A percentile compares a stretch with the other conserved stretches of the same genome.
phyloP scores from a whole-genome alignment of 1,140 invertebrate genomes.

The Eupeodes corollae region DNA sequence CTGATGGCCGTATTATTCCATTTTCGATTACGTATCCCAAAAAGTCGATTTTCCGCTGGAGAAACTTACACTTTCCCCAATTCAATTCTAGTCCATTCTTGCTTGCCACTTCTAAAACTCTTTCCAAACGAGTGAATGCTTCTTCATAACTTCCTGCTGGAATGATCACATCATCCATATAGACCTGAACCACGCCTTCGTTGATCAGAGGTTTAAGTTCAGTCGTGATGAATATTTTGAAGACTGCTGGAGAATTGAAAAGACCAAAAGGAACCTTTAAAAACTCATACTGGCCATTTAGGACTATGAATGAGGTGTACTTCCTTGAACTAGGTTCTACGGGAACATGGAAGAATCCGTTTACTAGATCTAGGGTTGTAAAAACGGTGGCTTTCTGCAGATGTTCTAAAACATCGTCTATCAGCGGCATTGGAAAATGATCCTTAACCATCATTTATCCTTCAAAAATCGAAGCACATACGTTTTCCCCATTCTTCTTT shows the following conservation, averaged over 20 bases:
- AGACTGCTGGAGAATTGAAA: constrained; percentile 10
- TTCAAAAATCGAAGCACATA: constrained; percentile 33
- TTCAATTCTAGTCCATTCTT: constrained; percentile 1
- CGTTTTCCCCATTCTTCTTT: constrained; percentile 26
- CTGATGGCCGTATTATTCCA: too few species aligned
- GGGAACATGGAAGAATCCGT: too few species aligned
- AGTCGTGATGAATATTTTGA: background rate
- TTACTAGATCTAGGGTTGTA: constrained; percentile 38
- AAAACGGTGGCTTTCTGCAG: constrained; percentile 22
- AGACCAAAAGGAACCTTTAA: too few species aligned
- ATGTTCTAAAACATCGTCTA: constrained; percentile 23
- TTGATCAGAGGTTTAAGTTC: too few species aligned
- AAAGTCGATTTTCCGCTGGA: constrained; percentile 2
- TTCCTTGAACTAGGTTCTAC: constrained; percentile 23
- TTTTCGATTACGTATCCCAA: constrained; percentile 11
- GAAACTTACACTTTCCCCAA: constrained; percentile 7
- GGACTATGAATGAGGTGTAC: constrained; percentile 33
- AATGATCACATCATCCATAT: constrained; percentile 6
- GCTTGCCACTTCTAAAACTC: constrained; percentile 2
- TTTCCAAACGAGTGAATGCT: too few species aligned
- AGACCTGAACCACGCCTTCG: too few species aligned
- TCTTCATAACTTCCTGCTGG: too few species aligned
- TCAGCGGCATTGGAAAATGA: constrained; percentile 27
- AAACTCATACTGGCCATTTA: constrained; percentile 36
- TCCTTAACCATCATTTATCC: constrained; percentile 31